Base-by-base conservation (phyloP, 1,140 invertebrate genomes). In the Eupeodes corollae region DNA sequence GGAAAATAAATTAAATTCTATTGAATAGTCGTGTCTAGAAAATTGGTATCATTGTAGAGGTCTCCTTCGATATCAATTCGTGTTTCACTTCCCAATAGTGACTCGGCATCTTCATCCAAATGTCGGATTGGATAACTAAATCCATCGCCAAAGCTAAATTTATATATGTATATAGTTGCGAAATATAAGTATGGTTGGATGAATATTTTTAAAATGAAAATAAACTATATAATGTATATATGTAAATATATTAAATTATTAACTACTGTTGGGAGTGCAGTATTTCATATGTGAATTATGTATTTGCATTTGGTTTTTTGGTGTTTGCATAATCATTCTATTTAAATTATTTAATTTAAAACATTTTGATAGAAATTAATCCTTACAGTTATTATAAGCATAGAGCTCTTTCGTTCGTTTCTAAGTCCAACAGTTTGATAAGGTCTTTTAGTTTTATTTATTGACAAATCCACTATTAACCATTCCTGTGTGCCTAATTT, bases 111-210 rank as follows among this genome's bases (percentile, higher is more conserved):
- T 69, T 90, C 84, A 56, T 88, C 85, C 54, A 80, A 74, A 50
- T 78, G 78, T 39, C 83, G 78, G 63, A 86, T 82, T 13, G 88
- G 88, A 70, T 86, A 92, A 57, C 79, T 83, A 56, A 89, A 78
- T 51, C 88, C 89, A 71, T 91, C 87, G 56, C 88, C 88, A 68
- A 88, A 79, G 74, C 89, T 87, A 73, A 52, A 75, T 70, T 55
- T 46, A 59, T 64, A 60, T 54, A 56, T 59, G 19, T 40, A 18
- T 40, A 40, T n/a, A 34, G 35, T 16, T 52, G 58, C 63, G 61
- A 61, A 55, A 62, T 46, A 42, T 50, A 30, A 56, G 54, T 53
- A 54, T 43, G 52, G 43, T 48, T 48, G 47, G 55, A 33, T 48
- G 48, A 42, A 46, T 44, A 32, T 10, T 12, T 34, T 35, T 13